Evolutionary conservation across 2,888 invertebrate species (phyloP).

Genomic region (Drosophila birchii): DNA sequence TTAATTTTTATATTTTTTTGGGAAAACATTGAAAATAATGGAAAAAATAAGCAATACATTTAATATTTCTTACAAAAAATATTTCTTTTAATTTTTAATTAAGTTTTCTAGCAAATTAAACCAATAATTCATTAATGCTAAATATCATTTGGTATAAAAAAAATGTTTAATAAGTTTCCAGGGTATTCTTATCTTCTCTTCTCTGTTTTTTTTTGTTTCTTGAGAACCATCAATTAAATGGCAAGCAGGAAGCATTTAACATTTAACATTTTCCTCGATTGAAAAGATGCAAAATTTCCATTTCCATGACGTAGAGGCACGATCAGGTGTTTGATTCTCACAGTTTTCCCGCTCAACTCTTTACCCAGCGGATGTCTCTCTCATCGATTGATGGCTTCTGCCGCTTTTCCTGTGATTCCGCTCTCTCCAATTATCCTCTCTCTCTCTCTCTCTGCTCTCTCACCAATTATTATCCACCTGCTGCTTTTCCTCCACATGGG

Average conservation of each 20-base stretch:
- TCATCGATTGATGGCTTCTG: constrained; percentile 10
- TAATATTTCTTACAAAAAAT: not conserved
- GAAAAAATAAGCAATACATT: not conserved
- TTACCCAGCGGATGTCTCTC: constrained; percentile 22
- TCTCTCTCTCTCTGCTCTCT: not conserved
- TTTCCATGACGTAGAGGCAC: constrained; percentile 39
- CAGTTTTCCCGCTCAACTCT: not conserved
- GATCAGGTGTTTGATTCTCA: constrained; percentile 34
- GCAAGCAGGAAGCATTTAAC: constrained; percentile 36
- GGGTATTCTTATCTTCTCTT: constrained; percentile 8
- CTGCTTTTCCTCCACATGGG: constrained; percentile 27
- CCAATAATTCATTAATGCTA: not conserved
- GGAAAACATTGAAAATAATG: not conserved
- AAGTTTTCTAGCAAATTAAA: not conserved
- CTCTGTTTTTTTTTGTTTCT: not conserved
- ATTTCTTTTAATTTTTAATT: not conserved
- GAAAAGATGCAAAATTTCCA: constrained; percentile 14
- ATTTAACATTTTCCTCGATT: constrained; percentile 6
- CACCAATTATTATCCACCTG: constrained; percentile 25
- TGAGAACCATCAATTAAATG: constrained; percentile 12
- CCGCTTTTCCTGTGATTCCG: not conserved
- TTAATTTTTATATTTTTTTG: not conserved
- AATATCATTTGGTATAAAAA: too few relatives aligned
- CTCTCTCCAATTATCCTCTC: not conserved
- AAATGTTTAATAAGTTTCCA: not conserved